Evolutionary conservation across 92 coral and sea anemone species (phyloP).

Genomic region (Zoanthus gigantus): DNA sequence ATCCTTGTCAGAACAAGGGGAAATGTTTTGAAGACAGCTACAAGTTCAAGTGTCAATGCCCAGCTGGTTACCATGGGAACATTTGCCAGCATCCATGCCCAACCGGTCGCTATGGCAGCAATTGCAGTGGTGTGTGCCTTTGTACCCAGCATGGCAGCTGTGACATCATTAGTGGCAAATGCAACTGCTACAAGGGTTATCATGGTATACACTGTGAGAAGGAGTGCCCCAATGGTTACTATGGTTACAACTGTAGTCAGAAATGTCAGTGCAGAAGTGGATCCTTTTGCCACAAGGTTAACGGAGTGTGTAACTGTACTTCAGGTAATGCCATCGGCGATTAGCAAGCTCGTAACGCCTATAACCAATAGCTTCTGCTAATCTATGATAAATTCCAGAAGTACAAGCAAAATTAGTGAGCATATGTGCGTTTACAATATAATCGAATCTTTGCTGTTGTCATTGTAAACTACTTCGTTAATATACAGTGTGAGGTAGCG

Average conservation of each 20-base stretch:
- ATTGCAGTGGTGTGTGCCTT: slow-evolving; percentile 75
- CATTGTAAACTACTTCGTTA: too few relatives aligned
- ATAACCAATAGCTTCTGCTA: too few relatives aligned
- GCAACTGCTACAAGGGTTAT: slow-evolving; percentile 83
- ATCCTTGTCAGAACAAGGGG: slow-evolving; percentile 89
- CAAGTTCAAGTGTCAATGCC: slow-evolving; percentile 73
- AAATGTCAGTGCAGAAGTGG: slow-evolving; percentile 85
- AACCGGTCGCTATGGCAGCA: slow-evolving; percentile 83
- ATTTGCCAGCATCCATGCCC: slow-evolving; percentile 88
- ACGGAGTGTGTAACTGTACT: slow-evolving; percentile 86
- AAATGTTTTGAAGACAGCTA: slow-evolving; percentile 58
- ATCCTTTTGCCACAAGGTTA: slow-evolving; percentile 71
- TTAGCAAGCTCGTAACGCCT: background rate
- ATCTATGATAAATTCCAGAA: too few relatives aligned
- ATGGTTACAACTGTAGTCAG: slow-evolving; percentile 89
- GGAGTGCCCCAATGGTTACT: slow-evolving; percentile 80
- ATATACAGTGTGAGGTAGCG: too few relatives aligned
- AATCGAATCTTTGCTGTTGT: too few relatives aligned
- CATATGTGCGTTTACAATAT: too few relatives aligned
- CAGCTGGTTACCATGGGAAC: slow-evolving; percentile 84
- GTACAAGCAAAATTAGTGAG: too few relatives aligned
- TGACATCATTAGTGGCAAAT: slow-evolving; percentile 78
- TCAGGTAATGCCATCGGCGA: slow-evolving; percentile 38
- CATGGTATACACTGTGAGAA: slow-evolving; percentile 73
- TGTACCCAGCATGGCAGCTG: slow-evolving; percentile 85